phyloP scores from a whole-genome alignment of 2,113 vertebrate species.

The Callocephalon fimbriatum region DNA sequence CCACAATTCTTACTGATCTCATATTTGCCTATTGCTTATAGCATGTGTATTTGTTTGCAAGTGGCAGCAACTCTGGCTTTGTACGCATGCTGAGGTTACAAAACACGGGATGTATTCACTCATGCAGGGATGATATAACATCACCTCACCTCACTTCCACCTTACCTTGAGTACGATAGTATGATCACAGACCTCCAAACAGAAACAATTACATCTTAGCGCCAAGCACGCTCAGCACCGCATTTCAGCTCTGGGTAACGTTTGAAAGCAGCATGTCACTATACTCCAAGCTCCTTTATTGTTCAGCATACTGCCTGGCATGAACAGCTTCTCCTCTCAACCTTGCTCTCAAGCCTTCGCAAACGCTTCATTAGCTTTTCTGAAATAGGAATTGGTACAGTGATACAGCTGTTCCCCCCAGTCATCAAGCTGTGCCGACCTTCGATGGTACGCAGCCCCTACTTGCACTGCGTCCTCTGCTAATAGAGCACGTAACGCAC shows the following conservation, averaged over 20 bases:
- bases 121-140: neutral
- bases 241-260: neutral
- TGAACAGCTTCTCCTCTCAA: neutral
- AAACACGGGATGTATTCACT: accelerated
- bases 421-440: neutral
- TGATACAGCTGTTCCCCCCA: neutral
- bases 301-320: accelerated
- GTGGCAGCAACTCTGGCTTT: neutral
- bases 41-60: neutral
- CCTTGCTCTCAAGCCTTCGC: neutral
- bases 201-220: accelerated
- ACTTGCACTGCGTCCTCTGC: neutral
- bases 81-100: neutral
- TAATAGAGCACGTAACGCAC: neutral
- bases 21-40: neutral
- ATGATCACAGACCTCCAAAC: neutral
- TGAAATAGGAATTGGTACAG: neutral
- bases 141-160: neutral
- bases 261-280: neutral
- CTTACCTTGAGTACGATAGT: neutral
- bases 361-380: neutral
- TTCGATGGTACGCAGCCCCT: accelerated
- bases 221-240: neutral
- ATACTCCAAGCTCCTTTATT: neutral
- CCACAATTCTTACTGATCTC: neutral